These are phyloP conservation scores for Rhodeus uyekii DNA, from an alignment of 2,797 vertebrate genomes.

Conservation along the genomic window DNA sequence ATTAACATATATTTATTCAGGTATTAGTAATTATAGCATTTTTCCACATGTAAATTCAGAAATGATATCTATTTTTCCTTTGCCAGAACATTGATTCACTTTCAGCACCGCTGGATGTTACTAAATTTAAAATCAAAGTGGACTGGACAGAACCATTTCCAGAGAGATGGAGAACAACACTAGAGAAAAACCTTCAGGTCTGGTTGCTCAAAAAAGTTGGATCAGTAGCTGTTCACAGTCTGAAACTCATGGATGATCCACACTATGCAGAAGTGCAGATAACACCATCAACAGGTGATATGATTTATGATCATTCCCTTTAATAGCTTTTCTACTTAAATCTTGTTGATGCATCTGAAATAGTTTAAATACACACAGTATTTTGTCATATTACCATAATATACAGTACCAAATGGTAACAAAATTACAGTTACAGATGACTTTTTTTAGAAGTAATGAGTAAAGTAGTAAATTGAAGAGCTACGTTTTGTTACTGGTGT, in stretches of 20 bases:
- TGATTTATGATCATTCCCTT: neutral
- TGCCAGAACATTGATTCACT: neutral
- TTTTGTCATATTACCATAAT: too few relatives aligned
- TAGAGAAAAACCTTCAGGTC: constrained; percentile 10
- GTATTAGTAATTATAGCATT: too few relatives aligned
- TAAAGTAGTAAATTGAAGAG: too few relatives aligned
- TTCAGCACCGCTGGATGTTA: neutral
- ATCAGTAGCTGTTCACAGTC: fast-evolving
- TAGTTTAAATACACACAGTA: neutral
- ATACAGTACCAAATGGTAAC: too few relatives aligned
- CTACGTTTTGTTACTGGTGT: too few relatives aligned
- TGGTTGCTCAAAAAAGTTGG: neutral
- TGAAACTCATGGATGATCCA: neutral
- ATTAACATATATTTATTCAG: neutral
- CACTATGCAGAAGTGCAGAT: neutral
- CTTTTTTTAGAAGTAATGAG: too few relatives aligned
- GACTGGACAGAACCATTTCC: neutral
- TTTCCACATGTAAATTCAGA: neutral
- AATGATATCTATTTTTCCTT: neutral
- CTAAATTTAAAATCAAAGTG: constrained; percentile 18
- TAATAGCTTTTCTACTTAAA: neutral
- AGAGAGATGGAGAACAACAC: neutral
- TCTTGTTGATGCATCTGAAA: neutral
- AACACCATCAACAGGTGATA: constrained; percentile 25
- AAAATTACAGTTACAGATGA: too few relatives aligned